Conservation (phyloP, 2,797 vertebrate species). For the Zenarchopterus dispar region DNA sequence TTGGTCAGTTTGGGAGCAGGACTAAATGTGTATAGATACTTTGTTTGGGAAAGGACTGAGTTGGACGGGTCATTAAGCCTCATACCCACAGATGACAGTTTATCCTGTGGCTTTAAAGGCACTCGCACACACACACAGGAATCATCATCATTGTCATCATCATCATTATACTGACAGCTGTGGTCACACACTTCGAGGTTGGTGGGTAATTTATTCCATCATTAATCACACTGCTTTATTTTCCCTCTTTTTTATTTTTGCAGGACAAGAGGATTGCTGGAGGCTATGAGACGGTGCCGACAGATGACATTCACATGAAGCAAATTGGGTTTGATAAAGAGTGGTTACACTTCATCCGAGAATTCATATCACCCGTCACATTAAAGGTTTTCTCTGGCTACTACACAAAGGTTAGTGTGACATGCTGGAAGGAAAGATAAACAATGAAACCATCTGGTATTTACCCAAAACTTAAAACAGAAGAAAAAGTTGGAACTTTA, state of each 20-base stretch:
- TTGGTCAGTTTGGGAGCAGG: slow-evolving; percentile 42
- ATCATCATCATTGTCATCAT: slow-evolving; percentile 33
- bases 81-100: slow-evolving; percentile 30
- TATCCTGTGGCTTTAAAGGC: slow-evolving; percentile 47
- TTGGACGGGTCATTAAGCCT: too few species aligned
- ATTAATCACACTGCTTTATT: slow-evolving; percentile 45
- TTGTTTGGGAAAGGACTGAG: slow-evolving; percentile 25
- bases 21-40: slow-evolving; percentile 27
- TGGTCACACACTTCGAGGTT: slow-evolving; percentile 24
- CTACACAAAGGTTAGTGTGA: slow-evolving; percentile 89
- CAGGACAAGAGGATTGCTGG: slow-evolving; percentile 95
- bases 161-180: slow-evolving; percentile 27
- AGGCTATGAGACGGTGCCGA: slow-evolving; percentile 97
- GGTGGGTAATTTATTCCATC: slow-evolving; percentile 56
- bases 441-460: slow-evolving; percentile 1
- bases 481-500: background rate
- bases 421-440: background rate
- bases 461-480: slow-evolving; percentile 8
- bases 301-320: slow-evolving; percentile 98
- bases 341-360: slow-evolving; percentile 97
- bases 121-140: slow-evolving; percentile 20
- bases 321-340: slow-evolving; percentile 92
- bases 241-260: slow-evolving; percentile 26
- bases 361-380: slow-evolving; percentile 95
- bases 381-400: slow-evolving; percentile 97